Evolutionary conservation across 2,888 invertebrate species (phyloP), one percentile per base, ranked within the genome.

Genomic region (Neelides folsomi): DNA sequence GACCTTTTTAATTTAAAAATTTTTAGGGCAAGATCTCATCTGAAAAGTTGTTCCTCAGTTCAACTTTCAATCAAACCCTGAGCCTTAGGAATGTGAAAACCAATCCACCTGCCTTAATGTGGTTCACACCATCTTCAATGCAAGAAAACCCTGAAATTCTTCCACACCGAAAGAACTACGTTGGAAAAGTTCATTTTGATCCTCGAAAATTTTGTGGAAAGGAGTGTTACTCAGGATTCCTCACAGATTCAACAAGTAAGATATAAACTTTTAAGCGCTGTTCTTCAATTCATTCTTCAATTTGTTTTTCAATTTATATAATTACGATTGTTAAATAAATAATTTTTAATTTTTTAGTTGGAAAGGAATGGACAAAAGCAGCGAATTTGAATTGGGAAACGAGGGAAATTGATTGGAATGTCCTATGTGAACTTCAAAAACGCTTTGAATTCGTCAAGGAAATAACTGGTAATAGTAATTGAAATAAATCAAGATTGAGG

Each of bases 51-150:
- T 79, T 81, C 67, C 78, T 92, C 57, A 81, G 85, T 67, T 90
- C 86, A 65, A 81, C 82, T 5, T 90, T 89, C 73, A 73, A 79
- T 60, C 79, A 82, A 66, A 77, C 80, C 47, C 86, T 94, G 84
- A 79, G 80, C 60, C 71, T 69, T 47, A 67, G 68, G 50, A 69
- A 47, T 59, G 66, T 54, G 61, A 68, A 52, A 71, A 73, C 59
- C 74, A 79, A 60, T 67, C 72, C 45, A 73, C 77, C 3, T 71
- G 74, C 37, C 70, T 75, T 1, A 69, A 59, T 58, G 50, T 65
- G 64, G 60, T 64, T 62, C 46, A 58, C 59, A 36, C 56, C 59
- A 12, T 54, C 58, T 10, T 57, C 58, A 10, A 51, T 52, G 41
- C 55, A 52, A 48, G 60, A 58, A 52, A 55, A 55, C 44, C 57